phyloP scores from a whole-genome alignment of 2,797 vertebrate genomes.

The Gallinago nigripennis region DNA sequence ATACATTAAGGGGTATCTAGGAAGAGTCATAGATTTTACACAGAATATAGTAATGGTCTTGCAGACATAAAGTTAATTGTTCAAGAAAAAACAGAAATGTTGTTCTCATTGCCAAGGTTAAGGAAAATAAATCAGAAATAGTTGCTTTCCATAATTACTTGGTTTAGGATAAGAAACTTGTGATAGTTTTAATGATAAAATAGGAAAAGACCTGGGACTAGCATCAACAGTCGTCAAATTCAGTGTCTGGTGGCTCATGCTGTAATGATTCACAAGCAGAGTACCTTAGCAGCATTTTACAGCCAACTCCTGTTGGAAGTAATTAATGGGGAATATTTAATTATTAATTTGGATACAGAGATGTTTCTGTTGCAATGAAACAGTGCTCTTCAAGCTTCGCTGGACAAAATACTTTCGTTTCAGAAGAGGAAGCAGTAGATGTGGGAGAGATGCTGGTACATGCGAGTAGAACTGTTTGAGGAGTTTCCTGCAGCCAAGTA shows the following conservation, averaged over 20 bases:
- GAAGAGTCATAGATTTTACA: slow-evolving; percentile 3
- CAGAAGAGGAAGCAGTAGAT: background rate
- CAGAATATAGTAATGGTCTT: background rate
- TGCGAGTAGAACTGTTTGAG: background rate
- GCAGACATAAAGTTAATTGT: background rate
- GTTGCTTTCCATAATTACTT: background rate
- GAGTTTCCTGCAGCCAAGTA: fast-evolving
- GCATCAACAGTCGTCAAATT: background rate
- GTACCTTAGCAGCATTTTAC: background rate
- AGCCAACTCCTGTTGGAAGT: background rate
- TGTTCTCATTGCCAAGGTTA: background rate
- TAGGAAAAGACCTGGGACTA: background rate
- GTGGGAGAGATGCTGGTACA: background rate
- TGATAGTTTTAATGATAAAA: background rate
- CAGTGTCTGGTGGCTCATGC: background rate
- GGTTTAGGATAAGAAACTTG: background rate
- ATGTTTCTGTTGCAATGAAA: background rate
- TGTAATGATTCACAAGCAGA: background rate
- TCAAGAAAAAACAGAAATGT: background rate
- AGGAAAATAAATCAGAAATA: background rate
- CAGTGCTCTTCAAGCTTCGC: background rate
- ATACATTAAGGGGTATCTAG: background rate
- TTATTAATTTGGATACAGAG: background rate
- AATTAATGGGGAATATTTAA: background rate
- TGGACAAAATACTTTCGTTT: background rate